phyloP scores from a whole-genome alignment of 2,113 vertebrate species.

The Bucco capensis region DNA sequence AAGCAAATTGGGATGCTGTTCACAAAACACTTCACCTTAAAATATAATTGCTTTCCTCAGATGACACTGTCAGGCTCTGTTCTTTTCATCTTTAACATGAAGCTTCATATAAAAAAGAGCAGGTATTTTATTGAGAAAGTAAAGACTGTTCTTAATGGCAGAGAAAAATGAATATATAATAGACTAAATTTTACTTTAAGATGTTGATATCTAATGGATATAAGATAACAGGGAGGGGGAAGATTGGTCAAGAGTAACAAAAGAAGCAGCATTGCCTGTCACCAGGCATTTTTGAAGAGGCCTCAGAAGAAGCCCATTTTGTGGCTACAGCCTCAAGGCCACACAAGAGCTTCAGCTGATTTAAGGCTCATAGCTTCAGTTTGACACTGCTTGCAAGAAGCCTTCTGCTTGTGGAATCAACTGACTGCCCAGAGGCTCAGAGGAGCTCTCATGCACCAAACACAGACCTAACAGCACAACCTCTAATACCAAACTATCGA shows the following conservation, averaged over 20 bases:
- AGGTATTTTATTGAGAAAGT: not conserved
- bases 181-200: not conserved
- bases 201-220: not conserved
- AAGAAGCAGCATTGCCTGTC: not conserved
- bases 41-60: slow-evolving; percentile 52
- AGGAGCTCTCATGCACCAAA: not conserved
- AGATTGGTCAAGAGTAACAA: not conserved
- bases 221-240: not conserved
- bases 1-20: slow-evolving; percentile 17
- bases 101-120: not conserved
- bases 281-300: not conserved
- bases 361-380: not conserved
- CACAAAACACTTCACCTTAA: slow-evolving; percentile 38
- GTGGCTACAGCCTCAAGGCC: not conserved
- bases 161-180: not conserved
- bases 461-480: not conserved
- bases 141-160: not conserved
- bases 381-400: not conserved
- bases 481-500: not conserved
- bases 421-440: rapidly evolving
- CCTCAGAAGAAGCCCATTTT: not conserved
- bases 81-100: not conserved
- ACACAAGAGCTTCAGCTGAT: not conserved
- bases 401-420: not conserved
- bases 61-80: not conserved